Conservation (phyloP, 2,113 vertebrate genomes). For the Machaerirhynchus nigripectus region DNA sequence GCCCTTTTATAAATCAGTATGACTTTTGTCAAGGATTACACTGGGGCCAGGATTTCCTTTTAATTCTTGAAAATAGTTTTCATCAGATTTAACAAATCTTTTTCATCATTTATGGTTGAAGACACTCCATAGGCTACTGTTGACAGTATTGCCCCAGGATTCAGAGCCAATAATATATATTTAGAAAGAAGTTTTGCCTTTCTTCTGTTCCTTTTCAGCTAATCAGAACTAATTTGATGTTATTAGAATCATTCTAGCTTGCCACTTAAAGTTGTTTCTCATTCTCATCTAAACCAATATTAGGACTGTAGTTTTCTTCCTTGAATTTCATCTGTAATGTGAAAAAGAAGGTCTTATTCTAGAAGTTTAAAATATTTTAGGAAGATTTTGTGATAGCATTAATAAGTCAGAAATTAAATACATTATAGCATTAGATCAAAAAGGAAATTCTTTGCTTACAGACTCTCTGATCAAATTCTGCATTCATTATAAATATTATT, state of each 20-base stretch:
- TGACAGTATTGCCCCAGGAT: neutral
- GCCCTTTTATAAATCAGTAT: neutral
- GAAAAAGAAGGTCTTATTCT: neutral
- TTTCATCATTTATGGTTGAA: neutral
- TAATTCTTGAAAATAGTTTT: constrained; percentile 9
- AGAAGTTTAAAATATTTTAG: neutral
- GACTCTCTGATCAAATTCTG: constrained; percentile 8
- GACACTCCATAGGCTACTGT: neutral
- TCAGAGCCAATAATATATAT: neutral
- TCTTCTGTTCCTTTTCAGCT: constrained; percentile 15
- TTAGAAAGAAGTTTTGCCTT: neutral
- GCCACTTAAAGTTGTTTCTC: neutral
- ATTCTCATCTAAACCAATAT: neutral
- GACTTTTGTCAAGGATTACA: neutral
- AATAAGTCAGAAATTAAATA: neutral
- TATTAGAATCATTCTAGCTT: neutral
- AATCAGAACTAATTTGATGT: constrained; percentile 37
- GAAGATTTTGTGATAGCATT: neutral
- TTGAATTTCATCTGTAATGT: neutral
- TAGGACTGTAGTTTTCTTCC: neutral
- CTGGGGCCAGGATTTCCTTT: neutral
- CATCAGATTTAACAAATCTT: neutral
- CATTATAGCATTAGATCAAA: neutral
- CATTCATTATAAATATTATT: constrained; percentile 13
- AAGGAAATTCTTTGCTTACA: constrained; percentile 11